Conservation (phyloP, 2,888 invertebrate species). For the Punctoribates punctum region DNA sequence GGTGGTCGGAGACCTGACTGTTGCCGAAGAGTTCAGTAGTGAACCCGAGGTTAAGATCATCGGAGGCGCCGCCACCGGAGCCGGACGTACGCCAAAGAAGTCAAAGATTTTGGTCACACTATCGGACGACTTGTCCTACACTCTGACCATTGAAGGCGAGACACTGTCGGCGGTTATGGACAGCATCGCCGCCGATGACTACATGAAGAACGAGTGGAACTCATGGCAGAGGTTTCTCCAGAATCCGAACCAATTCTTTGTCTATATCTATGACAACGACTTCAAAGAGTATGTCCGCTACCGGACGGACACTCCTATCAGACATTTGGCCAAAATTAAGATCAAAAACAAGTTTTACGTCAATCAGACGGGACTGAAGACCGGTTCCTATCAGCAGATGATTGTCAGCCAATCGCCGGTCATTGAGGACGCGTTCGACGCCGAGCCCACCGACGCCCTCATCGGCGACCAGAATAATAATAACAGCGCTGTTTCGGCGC, state of each 20-base stretch:
- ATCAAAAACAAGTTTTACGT: neutral
- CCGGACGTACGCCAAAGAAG: neutral
- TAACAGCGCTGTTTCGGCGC: constrained; percentile 6
- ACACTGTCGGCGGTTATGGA: neutral
- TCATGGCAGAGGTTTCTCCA: constrained; percentile 1
- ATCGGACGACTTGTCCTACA: constrained; percentile 14
- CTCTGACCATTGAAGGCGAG: neutral
- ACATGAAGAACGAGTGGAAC: neutral
- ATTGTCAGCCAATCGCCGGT: neutral
- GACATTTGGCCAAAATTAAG: neutral
- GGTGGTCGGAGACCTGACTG: neutral
- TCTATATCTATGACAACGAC: constrained; percentile 11
- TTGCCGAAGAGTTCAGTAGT: neutral
- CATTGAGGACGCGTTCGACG: neutral
- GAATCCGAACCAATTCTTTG: constrained; percentile 4
- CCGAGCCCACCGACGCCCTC: constrained; percentile 14
- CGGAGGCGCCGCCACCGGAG: too few relatives aligned
- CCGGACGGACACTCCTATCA: neutral
- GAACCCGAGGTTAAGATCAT: too few relatives aligned
- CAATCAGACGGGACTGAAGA: neutral
- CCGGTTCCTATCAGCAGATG: neutral
- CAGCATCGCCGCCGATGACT: neutral
- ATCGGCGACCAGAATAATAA: neutral
- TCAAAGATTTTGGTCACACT: neutral
- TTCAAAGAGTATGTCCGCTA: constrained; percentile 5